A percentile compares a stretch with the other conserved stretches of the same genome.
Conservation (phyloP, 2,888 invertebrate species). For the Hipparchia semele region DNA sequence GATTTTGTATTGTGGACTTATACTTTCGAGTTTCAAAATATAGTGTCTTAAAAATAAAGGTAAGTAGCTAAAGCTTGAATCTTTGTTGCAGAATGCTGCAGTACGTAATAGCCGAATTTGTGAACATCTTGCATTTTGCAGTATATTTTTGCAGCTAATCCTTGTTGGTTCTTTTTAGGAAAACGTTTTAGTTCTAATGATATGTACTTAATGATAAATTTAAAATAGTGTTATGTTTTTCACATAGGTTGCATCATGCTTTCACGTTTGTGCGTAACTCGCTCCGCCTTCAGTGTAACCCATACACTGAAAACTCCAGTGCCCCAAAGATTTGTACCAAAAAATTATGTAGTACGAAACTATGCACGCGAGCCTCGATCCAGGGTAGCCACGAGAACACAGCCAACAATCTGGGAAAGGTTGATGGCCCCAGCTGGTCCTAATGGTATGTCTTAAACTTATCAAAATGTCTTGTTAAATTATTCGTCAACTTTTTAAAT, state of each 20-base stretch:
- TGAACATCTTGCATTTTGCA: background rate
- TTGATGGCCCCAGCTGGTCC: constrained; percentile 90
- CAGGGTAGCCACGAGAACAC: constrained; percentile 66
- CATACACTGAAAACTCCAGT: constrained; percentile 69
- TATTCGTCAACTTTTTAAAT: no score
- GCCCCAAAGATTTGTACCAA: constrained; percentile 72
- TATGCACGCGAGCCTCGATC: constrained; percentile 81
- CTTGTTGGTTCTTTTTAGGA: background rate
- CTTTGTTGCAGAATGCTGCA: background rate
- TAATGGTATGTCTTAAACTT: constrained; percentile 84
- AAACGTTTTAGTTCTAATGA: background rate
- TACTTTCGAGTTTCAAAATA: background rate
- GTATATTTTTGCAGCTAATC: background rate
- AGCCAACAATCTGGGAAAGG: constrained; percentile 86
- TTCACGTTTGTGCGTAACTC: constrained; percentile 74
- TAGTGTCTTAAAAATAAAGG: background rate
- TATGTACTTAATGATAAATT: background rate
- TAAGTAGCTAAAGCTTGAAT: background rate
- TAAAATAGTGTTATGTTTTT: background rate
- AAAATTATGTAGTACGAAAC: constrained; percentile 77
- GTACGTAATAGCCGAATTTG: background rate
- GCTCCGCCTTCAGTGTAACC: constrained; percentile 61
- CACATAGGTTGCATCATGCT: constrained; percentile 68
- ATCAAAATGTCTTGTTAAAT: background rate
- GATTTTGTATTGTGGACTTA: background rate